Percentiles rank a stretch among this genome's conserved stretches.
phyloP scores from a whole-genome alignment of 2,797 vertebrate species.

The Chelonia mydas region DNA sequence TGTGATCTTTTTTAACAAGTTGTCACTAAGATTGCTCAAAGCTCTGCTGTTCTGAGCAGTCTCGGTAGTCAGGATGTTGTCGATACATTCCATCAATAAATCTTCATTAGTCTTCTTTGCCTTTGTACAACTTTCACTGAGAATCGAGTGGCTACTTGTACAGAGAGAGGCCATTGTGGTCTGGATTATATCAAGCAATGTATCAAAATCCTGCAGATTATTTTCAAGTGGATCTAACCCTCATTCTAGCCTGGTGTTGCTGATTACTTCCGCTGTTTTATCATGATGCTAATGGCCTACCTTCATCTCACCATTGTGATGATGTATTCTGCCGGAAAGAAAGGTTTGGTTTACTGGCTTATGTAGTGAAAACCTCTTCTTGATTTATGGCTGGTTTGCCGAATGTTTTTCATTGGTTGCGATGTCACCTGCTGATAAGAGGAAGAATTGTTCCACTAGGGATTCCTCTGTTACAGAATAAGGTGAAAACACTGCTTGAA shows the following conservation, averaged over 20 bases:
- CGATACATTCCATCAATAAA: neutral
- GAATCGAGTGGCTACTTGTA: neutral
- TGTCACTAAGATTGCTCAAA: rapidly evolving
- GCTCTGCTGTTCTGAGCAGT: neutral
- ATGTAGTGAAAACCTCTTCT: neutral
- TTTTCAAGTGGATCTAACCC: neutral
- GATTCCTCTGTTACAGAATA: neutral
- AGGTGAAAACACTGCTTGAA: rapidly evolving
- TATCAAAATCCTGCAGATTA: neutral
- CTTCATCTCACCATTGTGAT: neutral
- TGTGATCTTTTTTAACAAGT: neutral
- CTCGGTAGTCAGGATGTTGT: neutral
- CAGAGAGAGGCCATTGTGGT: neutral
- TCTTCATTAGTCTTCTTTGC: neutral
- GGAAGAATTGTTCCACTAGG: neutral
- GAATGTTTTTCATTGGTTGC: neutral
- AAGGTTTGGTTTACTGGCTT: neutral
- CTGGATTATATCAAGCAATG: neutral
- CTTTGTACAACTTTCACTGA: neutral
- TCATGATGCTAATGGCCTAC: neutral
- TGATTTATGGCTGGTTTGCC: neutral
- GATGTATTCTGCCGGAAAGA: neutral
- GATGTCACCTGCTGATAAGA: neutral
- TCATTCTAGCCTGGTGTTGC: neutral
- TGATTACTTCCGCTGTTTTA: neutral